Base-by-base conservation (phyloP, 2,888 invertebrate species). In the Sesamia inferens region DNA sequence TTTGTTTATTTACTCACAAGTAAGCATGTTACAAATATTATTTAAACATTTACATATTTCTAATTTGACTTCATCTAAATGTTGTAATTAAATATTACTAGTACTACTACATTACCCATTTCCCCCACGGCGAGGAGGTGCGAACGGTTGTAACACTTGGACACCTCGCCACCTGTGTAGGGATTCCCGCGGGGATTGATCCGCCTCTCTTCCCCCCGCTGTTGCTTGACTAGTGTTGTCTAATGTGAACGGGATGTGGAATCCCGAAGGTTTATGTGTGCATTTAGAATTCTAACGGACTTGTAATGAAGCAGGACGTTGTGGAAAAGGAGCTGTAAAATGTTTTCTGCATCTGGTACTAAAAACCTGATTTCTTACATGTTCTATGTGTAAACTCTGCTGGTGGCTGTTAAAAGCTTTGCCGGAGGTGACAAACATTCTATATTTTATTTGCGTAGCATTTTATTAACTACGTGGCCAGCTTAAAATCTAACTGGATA, bases 101-200 rank as follows among this genome's bases (percentile, higher is more conserved):
- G n/a, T n/a, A 31, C 51, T 72, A 47, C 55, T 22, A 42, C 61
- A 31, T 74, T 61, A 54, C 48, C 62, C 48, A 74, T 42, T 48
- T 74, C 68, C 57, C 63, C 57, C 42, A 79, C 51, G 70, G 71
- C 70, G 79, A 83, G 79, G 84, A 85, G 85, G 85, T 73, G 83
- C 71, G 71, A 83, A 85, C 80, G 71, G 71, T 62, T 59, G 62
- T 70, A 64, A 79, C 83, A 83, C 86, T 83, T 71, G 84, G 85
- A 84, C 84, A 76, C 83, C 81, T 84, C 84, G 76, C 80, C 84
- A 85, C 83, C 86, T 83, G 81, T 83, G 87, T 83, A 86, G 88
- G 90, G 89, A 89, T 89, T 91, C 90, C 90, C 90, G 79, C 76
- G 77, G 83, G 88, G 85, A 88, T 88, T 88, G 89, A 89, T 85